Evolutionary conservation across 2,113 vertebrate species (phyloP).

Genomic region (Hemiprocne comata): DNA sequence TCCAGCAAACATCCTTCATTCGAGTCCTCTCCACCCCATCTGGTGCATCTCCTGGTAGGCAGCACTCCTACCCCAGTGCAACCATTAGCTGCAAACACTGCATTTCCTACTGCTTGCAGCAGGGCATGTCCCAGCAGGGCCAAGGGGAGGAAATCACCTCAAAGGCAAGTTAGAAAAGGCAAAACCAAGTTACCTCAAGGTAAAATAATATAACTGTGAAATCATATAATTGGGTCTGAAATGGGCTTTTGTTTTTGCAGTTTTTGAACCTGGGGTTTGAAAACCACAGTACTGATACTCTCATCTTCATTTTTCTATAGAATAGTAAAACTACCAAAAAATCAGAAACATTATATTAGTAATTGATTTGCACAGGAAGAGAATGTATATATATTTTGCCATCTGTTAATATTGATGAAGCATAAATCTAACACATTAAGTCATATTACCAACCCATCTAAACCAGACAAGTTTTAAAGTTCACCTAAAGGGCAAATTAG

Average conservation of each 20-base stretch:
- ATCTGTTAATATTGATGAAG: constrained; percentile 74
- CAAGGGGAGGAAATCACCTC: not conserved
- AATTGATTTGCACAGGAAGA: not conserved
- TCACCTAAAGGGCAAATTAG: constrained; percentile 47
- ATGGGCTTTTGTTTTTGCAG: not conserved
- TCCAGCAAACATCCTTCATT: accelerated
- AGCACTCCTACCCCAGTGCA: accelerated
- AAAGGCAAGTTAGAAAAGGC: not conserved
- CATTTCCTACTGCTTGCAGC: not conserved
- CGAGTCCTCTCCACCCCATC: not conserved
- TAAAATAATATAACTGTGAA: not conserved
- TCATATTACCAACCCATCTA: not conserved
- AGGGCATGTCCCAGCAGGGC: accelerated
- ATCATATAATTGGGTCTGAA: not conserved
- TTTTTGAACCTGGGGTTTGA: not conserved
- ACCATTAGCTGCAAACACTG: accelerated
- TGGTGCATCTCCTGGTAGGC: accelerated
- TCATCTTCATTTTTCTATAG: not conserved
- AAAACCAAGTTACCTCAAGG: not conserved
- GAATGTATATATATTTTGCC: constrained; percentile 62
- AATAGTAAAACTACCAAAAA: not conserved
- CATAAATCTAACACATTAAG: constrained; percentile 39
- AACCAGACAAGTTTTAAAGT: constrained; percentile 16
- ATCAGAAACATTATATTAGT: not conserved
- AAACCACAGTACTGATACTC: not conserved